Evolutionary conservation across 2,113 vertebrate species (phyloP).

Genomic region (Lycaon pictus): DNA sequence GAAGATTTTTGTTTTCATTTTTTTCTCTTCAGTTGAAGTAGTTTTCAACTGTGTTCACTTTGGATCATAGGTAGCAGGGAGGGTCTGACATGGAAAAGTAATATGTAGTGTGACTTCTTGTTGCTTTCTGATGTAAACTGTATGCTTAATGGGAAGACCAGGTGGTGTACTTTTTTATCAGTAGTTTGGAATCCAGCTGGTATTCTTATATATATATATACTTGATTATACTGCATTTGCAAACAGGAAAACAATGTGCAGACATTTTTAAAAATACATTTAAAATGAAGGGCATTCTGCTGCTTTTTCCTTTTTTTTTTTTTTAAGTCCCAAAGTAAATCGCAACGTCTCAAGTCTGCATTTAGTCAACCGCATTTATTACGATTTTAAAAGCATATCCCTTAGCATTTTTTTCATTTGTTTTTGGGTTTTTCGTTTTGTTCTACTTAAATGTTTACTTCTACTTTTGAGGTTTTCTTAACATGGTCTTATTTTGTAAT

Average conservation of each 20-base stretch:
- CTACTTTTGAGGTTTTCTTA: slow-evolving; percentile 68
- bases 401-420: slow-evolving; percentile 74
- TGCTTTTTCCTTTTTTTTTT: neutral
- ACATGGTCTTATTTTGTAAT: slow-evolving; percentile 77
- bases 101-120: neutral
- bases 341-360: slow-evolving; percentile 72
- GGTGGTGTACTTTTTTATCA: neutral
- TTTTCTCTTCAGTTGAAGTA: slow-evolving; percentile 34
- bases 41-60: neutral
- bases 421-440: neutral
- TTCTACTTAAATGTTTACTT: slow-evolving; percentile 79
- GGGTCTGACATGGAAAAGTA: neutral
- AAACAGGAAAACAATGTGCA: slow-evolving; percentile 63
- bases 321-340: slow-evolving; percentile 69
- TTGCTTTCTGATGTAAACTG: neutral
- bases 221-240: slow-evolving; percentile 58
- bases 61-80: neutral
- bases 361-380: slow-evolving; percentile 67
- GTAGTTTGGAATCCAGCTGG: slow-evolving; percentile 23
- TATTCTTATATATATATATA: slow-evolving; percentile 35
- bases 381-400: slow-evolving; percentile 67
- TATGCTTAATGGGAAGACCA: neutral
- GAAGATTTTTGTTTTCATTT: slow-evolving; percentile 21
- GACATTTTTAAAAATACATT: slow-evolving; percentile 57
- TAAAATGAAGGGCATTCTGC: slow-evolving; percentile 79